Conservation (phyloP, 2,113 vertebrate genomes). For the Gymnarchus niloticus region DNA sequence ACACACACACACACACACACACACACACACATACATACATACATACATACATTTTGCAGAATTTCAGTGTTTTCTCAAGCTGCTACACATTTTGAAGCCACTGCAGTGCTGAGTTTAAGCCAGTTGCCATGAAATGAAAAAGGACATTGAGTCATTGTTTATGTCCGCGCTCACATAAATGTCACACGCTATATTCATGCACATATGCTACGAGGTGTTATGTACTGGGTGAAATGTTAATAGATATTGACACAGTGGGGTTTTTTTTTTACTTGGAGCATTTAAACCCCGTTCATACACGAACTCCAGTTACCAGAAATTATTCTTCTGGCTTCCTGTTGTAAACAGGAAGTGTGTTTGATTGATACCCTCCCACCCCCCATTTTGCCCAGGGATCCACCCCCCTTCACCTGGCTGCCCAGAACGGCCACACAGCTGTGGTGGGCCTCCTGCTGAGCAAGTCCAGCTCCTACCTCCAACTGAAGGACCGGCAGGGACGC, state of each 20-base stretch:
- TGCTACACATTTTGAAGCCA: background rate
- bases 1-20: background rate
- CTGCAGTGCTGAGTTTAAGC: background rate
- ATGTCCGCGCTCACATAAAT: background rate
- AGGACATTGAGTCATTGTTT: background rate
- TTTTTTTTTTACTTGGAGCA: background rate
- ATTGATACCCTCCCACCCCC: background rate
- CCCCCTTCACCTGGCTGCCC: conserved; percentile 50
- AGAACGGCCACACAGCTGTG: conserved; percentile 49
- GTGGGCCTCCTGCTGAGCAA: conserved; percentile 51
- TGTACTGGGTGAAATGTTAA: background rate
- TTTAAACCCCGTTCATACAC: background rate
- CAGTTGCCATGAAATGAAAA: background rate
- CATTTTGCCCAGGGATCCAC: conserved; percentile 40
- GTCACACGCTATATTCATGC: background rate
- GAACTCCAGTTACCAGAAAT: background rate
- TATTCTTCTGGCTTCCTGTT: background rate
- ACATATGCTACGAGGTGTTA: background rate
- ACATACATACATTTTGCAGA: background rate
- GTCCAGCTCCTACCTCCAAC: conserved; percentile 46
- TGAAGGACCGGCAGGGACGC: conserved; percentile 46
- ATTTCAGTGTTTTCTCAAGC: background rate
- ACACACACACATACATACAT: background rate
- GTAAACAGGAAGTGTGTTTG: background rate
- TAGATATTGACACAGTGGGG: background rate